Evolutionary conservation across 2,113 vertebrate species (phyloP).

Genomic region (Tragelaphus strepsiceros): DNA sequence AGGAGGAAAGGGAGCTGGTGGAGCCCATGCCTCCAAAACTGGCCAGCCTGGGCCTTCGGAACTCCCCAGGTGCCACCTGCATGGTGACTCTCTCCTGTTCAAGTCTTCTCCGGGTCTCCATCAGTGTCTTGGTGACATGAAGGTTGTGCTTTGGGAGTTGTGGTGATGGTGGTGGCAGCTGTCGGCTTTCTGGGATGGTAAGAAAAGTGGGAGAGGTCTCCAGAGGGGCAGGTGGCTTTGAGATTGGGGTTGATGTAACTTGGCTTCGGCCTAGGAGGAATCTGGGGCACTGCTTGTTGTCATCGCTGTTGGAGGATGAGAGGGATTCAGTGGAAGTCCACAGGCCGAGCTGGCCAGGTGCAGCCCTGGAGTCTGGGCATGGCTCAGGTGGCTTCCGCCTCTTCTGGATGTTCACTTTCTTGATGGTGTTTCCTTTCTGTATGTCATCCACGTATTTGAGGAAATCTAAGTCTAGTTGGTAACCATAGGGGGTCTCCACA

Average conservation of each 20-base stretch:
- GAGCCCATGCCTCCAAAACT: slow-evolving; percentile 95
- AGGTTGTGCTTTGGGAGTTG: slow-evolving; percentile 89
- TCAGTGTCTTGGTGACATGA: slow-evolving; percentile 96
- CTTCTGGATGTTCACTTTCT: slow-evolving; percentile 92
- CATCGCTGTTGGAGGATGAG: slow-evolving; percentile 94
- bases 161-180: slow-evolving; percentile 90
- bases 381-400: slow-evolving; percentile 83
- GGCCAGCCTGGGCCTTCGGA: slow-evolving; percentile 90
- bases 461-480: slow-evolving; percentile 97
- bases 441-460: slow-evolving; percentile 99
- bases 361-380: slow-evolving; percentile 67
- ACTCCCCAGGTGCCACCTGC: slow-evolving; percentile 84
- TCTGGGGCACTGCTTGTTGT: slow-evolving; percentile 85
- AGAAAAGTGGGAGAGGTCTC: slow-evolving; percentile 82
- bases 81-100: slow-evolving; percentile 93
- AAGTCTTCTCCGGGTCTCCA: slow-evolving; percentile 94
- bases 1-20: slow-evolving; percentile 91
- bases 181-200: slow-evolving; percentile 82
- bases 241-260: slow-evolving; percentile 72
- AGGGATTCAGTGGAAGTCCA: slow-evolving; percentile 96
- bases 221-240: slow-evolving; percentile 74
- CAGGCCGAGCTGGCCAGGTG: slow-evolving; percentile 77
- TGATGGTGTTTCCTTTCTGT: slow-evolving; percentile 95
- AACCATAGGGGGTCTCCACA: slow-evolving; percentile 98
- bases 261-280: slow-evolving; percentile 81